Evolutionary conservation across 2,888 invertebrate species (phyloP), one percentile per base, ranked within the genome.

Genomic region (Himalopsyche kuldschensis): DNA sequence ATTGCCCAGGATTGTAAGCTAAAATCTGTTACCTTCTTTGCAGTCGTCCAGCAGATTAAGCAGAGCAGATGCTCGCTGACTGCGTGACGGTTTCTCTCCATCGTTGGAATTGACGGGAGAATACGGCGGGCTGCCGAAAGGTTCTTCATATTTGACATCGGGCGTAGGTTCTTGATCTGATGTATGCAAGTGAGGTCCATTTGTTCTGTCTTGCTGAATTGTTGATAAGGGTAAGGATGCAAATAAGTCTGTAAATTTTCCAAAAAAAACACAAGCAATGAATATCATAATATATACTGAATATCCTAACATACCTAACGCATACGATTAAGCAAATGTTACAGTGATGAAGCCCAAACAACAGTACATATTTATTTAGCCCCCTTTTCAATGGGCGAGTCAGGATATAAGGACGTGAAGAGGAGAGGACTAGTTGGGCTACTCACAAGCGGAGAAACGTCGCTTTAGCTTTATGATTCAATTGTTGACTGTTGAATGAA

Each of bases 21-120:
- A 4, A 41, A 41, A 11, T 41, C 1, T 15, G 41, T 41, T 41
- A 41, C 85, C 84, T 83, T 85, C 83, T 81, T 85, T 82, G 82
- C 79, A 81, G 31, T 78, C 46, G 88, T 95, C 94, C 87, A 95
- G 90, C 90, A 94, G 93, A 89, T 94, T 93, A 89, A 95, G 91
- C 87, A 94, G 91, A 88, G 94, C 93, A 88, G 91, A 92, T 86
- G 94, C 94, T 85, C 93, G 92, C 88, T 94, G 93, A 27, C 93
- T 93, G 85, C 90, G 90, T 85, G 88, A 90, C 80, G 91, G 91
- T 88, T 91, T 91, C 88, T 63, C 81, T 24, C 24, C 55, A 80
- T 88, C 89, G 82, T 91, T 91, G 1, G 92, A 91, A 15, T 80
- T 30, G 55, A 91, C 90, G 3, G 85, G 84, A 5, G 85, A 86